Evolutionary conservation across 2,888 invertebrate species (phyloP).

Genomic region (Empis livida): DNA sequence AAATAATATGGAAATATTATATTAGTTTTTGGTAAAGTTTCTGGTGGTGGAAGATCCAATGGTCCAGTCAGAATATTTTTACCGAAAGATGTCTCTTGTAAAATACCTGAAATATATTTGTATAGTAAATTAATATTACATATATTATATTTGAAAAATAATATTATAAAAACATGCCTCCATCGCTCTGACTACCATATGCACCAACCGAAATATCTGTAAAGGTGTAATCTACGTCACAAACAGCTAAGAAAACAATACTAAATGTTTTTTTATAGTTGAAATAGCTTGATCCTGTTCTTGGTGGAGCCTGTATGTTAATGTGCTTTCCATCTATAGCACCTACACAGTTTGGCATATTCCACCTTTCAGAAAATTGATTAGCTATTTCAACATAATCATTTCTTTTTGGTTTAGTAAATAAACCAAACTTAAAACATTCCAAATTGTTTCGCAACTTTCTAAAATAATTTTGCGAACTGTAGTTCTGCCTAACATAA

Average conservation of each 20-base stretch:
- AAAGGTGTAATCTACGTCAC: conserved; percentile 21
- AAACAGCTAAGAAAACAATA: conserved; percentile 20
- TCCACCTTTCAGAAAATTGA: conserved; percentile 9
- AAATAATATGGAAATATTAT: conserved; percentile 5
- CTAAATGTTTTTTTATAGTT: conserved; percentile 22
- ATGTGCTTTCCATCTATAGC: conserved; percentile 20
- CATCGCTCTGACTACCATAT: conserved; percentile 19
- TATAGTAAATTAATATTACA: no score
- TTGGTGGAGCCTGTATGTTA: conserved; percentile 16
- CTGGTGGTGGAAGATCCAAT: background rate
- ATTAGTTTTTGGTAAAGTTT: background rate
- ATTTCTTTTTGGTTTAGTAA: background rate
- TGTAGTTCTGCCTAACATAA: conserved; percentile 4
- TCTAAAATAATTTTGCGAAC: conserved; percentile 7
- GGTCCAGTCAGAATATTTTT: background rate
- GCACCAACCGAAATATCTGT: conserved; percentile 21
- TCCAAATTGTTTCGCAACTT: conserved; percentile 8
- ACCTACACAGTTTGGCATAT: conserved; percentile 17
- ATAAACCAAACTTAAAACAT: background rate
- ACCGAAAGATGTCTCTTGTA: background rate
- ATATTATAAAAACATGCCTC: conserved; percentile 11
- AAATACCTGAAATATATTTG: no score
- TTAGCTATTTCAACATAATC: conserved; percentile 4
- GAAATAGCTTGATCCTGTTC: conserved; percentile 18
- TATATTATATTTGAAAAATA: background rate